Evolutionary conservation across 2,797 vertebrate species (phyloP).

Genomic region (Channallabes apus): DNA sequence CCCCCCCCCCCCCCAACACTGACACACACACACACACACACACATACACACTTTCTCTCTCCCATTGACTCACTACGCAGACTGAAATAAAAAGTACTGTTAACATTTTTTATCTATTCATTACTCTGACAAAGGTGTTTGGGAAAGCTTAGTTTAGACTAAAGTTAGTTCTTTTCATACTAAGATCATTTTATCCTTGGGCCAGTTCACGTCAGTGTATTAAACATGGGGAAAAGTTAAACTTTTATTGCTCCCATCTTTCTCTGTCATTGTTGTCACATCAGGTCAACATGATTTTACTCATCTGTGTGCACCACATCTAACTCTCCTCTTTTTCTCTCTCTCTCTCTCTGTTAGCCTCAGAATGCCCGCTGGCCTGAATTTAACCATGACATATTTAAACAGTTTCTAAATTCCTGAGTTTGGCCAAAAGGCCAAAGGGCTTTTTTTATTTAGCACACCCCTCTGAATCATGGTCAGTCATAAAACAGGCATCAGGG

Average conservation of each 20-base stretch:
- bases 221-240: background rate
- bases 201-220: background rate
- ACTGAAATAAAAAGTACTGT: background rate
- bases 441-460: background rate
- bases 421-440: background rate
- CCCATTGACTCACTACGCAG: background rate
- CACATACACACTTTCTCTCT: background rate
- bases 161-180: background rate
- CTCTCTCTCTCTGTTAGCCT: background rate
- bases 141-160: background rate
- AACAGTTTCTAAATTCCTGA: conserved; percentile 5
- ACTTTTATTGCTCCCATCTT: background rate
- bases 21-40: too few species aligned
- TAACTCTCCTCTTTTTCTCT: too few species aligned
- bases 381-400: conserved; percentile 20
- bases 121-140: background rate
- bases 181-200: background rate
- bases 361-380: background rate
- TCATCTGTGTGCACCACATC: background rate
- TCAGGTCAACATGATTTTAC: conserved; percentile 18
- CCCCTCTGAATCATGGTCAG: background rate
- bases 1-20: too few species aligned
- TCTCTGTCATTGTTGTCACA: conserved; percentile 7
- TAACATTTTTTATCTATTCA: background rate
- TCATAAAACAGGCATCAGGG: background rate